phyloP scores from a whole-genome alignment of 35 echinoderm and acorn worm genomes.

The Nesometra sesokonis region DNA sequence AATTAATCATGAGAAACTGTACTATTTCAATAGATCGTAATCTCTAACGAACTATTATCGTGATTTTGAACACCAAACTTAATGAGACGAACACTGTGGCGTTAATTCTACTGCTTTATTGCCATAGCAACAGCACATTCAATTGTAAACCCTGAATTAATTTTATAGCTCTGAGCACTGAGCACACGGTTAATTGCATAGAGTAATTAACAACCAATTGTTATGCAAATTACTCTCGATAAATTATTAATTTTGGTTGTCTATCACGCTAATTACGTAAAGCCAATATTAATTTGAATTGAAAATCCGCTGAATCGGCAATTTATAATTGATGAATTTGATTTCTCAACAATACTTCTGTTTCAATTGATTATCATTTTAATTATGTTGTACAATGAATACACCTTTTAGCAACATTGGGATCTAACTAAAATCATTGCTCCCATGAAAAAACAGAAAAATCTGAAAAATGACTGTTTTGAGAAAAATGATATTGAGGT shows the following conservation, averaged over 20 bases:
- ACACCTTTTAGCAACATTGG: too few species aligned
- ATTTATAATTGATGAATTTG: too few species aligned
- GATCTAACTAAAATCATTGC: too few species aligned
- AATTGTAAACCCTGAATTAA: background rate
- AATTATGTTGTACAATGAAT: too few species aligned
- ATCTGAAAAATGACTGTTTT: too few species aligned
- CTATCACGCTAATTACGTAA: background rate
- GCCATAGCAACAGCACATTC: background rate
- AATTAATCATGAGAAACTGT: background rate
- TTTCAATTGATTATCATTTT: too few species aligned
- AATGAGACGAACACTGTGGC: background rate
- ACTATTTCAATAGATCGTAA: background rate
- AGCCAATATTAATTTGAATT: background rate
- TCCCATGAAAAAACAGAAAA: too few species aligned
- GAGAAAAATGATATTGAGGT: too few species aligned
- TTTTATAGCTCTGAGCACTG: background rate
- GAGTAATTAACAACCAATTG: background rate
- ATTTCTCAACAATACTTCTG: too few species aligned
- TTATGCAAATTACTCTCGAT: background rate
- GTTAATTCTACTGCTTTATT: background rate
- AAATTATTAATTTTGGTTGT: background rate
- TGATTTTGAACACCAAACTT: background rate
- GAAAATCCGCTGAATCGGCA: background rate
- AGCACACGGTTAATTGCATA: background rate
- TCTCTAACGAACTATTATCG: background rate